These are phyloP conservation scores for Sinosuthora webbiana DNA, from an alignment of 2,113 vertebrate genomes.

Conservation along the genomic window DNA sequence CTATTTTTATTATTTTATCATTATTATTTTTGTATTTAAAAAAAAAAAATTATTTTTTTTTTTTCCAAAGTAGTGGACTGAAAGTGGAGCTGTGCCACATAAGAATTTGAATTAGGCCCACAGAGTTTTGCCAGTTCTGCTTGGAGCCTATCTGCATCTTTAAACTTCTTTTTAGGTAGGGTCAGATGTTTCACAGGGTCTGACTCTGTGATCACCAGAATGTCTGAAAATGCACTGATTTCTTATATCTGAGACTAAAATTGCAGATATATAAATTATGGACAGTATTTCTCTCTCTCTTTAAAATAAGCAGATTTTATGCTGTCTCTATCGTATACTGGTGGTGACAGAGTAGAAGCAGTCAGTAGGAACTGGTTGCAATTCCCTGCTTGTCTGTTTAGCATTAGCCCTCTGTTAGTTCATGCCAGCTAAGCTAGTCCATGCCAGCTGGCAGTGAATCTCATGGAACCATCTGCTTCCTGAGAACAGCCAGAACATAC, in stretches of 20 bases:
- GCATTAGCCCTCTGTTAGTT: not conserved
- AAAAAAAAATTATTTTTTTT: too few relatives aligned
- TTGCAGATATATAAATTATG: not conserved
- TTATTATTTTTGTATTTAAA: not conserved
- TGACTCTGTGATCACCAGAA: not conserved
- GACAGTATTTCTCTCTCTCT: not conserved
- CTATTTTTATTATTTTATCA: not conserved
- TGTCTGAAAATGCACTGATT: not conserved
- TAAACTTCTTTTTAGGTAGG: not conserved
- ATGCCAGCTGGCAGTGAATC: constrained; percentile 43
- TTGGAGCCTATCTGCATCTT: not conserved
- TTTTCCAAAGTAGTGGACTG: not conserved
- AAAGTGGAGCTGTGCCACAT: not conserved
- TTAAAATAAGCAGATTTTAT: not conserved
- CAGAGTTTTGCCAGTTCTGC: not conserved
- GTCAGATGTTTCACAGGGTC: not conserved
- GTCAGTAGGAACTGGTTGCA: constrained; percentile 44
- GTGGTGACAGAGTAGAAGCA: not conserved
- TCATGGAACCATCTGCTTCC: constrained; percentile 50
- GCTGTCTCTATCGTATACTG: not conserved
- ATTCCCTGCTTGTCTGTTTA: constrained; percentile 39
- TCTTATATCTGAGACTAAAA: not conserved
- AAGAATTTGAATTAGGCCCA: not conserved
- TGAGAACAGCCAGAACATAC: constrained; percentile 51
- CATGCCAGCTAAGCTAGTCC: not conserved